Conservation (phyloP, 92 coral and sea anemone species). For the Palythoa grandis region DNA sequence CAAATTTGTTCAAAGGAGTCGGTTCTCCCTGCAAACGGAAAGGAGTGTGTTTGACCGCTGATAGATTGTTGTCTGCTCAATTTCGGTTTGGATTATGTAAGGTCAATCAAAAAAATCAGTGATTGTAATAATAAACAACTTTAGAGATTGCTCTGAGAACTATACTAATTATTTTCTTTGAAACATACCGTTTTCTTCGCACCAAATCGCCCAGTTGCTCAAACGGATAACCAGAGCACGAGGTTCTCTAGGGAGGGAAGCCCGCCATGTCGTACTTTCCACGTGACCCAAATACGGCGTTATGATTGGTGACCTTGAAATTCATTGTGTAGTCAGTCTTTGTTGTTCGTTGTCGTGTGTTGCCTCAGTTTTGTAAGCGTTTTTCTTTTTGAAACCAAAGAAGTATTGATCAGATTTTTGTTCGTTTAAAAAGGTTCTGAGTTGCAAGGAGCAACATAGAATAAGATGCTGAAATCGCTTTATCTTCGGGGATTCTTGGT, state of each 20-base stretch:
- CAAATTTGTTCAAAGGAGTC: conserved; percentile 35
- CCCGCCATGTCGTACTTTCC: conserved; percentile 79
- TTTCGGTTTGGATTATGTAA: conserved; percentile 5
- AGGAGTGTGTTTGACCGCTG: not conserved
- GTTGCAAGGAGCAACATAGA: too few species aligned
- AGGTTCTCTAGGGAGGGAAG: conserved; percentile 65
- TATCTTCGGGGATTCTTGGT: too few species aligned
- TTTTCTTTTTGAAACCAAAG: not conserved
- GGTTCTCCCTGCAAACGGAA: conserved; percentile 42
- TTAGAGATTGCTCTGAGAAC: not conserved
- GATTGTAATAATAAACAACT: not conserved
- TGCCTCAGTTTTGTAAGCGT: too few species aligned
- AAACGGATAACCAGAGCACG: conserved; percentile 53
- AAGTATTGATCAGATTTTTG: too few species aligned
- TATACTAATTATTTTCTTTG: not conserved
- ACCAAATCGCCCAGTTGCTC: conserved; percentile 28
- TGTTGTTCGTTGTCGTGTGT: not conserved
- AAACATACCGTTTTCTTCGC: conserved; percentile 22
- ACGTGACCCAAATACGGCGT: conserved; percentile 61
- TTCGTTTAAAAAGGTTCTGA: too few species aligned
- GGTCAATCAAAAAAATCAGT: not conserved
- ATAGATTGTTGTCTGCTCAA: not conserved
- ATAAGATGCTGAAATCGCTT: too few species aligned
- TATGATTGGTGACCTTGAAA: conserved; percentile 66
- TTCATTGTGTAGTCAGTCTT: conserved; percentile 26